Evolutionary conservation across 2,888 invertebrate species (phyloP).

Genomic region (Sarcophaga subvicina): DNA sequence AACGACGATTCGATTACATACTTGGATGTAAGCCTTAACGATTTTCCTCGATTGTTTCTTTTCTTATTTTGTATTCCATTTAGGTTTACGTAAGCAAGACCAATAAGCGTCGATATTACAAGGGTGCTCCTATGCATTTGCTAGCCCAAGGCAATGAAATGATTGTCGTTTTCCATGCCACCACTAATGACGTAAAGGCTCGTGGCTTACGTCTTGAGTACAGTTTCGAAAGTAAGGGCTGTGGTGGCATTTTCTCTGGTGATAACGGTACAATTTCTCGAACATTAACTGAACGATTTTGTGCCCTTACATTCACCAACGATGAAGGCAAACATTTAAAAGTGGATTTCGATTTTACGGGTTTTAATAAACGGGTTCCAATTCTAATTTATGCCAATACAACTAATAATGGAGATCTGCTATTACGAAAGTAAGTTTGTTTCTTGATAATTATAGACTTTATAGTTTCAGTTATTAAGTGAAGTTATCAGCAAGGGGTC

Average conservation of each 20-base stretch:
- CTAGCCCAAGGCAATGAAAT: conserved; percentile 88
- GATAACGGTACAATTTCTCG: conserved; percentile 70
- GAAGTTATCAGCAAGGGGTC: no score
- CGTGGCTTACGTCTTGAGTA: conserved; percentile 90
- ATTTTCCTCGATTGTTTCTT: background rate
- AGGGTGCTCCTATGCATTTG: conserved; percentile 81
- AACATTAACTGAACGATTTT: conserved; percentile 1
- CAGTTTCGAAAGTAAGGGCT: conserved; percentile 84
- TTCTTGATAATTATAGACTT: background rate
- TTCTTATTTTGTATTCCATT: background rate
- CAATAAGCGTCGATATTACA: conserved; percentile 72
- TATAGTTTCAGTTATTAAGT: no score
- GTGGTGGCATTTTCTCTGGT: conserved; percentile 88
- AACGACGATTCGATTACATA: conserved; percentile 83
- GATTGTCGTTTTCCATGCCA: conserved; percentile 86
- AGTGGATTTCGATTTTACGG: conserved; percentile 65
- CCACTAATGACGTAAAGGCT: conserved; percentile 82
- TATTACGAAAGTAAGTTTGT: conserved; percentile 71
- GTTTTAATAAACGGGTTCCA: conserved; percentile 43
- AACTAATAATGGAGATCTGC: conserved; percentile 51
- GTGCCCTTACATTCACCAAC: conserved; percentile 85
- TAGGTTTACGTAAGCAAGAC: conserved; percentile 73
- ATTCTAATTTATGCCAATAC: conserved; percentile 70
- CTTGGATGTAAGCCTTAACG: conserved; percentile 74
- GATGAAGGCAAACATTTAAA: conserved; percentile 84